Conservation (phyloP, 2,113 vertebrate species). For the Plestiodon gilberti region DNA sequence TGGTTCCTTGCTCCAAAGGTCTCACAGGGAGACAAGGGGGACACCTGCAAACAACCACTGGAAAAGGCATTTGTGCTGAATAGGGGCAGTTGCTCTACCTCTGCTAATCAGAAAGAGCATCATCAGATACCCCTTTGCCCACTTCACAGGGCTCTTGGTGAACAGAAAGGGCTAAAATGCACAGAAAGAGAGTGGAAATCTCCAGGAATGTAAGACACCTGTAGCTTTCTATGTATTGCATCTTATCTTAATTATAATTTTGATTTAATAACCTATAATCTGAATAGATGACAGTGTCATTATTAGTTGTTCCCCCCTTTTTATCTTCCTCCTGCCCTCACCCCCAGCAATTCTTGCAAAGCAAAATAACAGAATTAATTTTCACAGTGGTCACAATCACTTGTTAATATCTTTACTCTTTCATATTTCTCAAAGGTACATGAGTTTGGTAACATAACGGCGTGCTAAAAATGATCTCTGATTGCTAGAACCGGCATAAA, state of each 20-base stretch:
- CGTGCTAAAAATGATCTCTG: slow-evolving; percentile 50
- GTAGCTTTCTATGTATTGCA: neutral
- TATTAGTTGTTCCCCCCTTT: neutral
- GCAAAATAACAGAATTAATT: slow-evolving; percentile 36
- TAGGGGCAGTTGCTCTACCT: too few species aligned
- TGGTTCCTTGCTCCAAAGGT: too few species aligned
- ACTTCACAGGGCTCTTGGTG: too few species aligned
- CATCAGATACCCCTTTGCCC: too few species aligned
- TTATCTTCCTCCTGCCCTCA: neutral
- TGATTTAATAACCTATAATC: neutral
- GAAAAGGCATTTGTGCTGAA: too few species aligned
- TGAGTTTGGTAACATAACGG: slow-evolving; percentile 56
- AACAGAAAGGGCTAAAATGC: neutral
- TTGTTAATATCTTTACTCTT: slow-evolving; percentile 53
- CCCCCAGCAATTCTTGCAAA: slow-evolving; percentile 13
- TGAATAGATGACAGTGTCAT: neutral
- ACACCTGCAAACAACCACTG: too few species aligned
- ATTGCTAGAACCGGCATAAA: slow-evolving; percentile 67
- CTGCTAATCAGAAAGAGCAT: too few species aligned
- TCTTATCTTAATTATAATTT: slow-evolving; percentile 2
- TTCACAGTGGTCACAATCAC: slow-evolving; percentile 33
- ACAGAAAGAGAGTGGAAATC: neutral
- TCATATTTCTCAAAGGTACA: slow-evolving; percentile 52
- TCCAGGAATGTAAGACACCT: neutral
- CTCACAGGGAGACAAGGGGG: too few species aligned